A percentile compares a stretch with the other conserved stretches of the same genome.
These are phyloP conservation scores for Lasioglossum albipes DNA, from an alignment of 1,140 invertebrate genomes.

Conservation along the genomic window DNA sequence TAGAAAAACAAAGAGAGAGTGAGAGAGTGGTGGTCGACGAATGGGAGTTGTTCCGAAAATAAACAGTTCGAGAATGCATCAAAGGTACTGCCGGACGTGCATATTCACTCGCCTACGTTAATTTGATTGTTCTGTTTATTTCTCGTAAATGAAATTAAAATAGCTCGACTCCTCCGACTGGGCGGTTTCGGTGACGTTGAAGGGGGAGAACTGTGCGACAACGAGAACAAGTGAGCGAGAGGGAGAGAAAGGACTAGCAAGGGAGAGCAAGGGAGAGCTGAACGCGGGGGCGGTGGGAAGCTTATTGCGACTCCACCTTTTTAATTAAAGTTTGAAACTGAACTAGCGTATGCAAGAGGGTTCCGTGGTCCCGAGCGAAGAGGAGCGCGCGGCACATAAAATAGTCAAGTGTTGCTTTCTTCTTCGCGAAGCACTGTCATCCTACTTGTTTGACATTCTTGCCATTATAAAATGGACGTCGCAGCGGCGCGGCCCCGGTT, in stretches of 20 bases:
- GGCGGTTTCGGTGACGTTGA: slow-evolving; percentile 14
- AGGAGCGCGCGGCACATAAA: slow-evolving; percentile 53
- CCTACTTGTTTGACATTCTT: slow-evolving; percentile 61
- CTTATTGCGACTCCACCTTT: slow-evolving; percentile 68
- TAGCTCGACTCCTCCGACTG: slow-evolving; percentile 43
- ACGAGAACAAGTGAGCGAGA: background rate
- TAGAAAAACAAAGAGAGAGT: background rate
- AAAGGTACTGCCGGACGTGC: slow-evolving; percentile 42
- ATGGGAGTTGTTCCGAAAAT: slow-evolving; percentile 45
- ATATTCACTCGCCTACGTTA: slow-evolving; percentile 45
- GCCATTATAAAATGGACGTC: slow-evolving; percentile 54
- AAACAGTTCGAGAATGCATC: slow-evolving; percentile 45
- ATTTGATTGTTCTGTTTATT: slow-evolving; percentile 63
- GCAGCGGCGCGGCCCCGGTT: background rate
- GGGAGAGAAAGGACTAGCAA: background rate
- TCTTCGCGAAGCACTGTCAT: slow-evolving; percentile 50
- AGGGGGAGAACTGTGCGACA: background rate
- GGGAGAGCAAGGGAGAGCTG: slow-evolving; percentile 8
- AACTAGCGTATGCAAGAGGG: slow-evolving; percentile 58
- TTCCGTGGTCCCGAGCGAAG: slow-evolving; percentile 47
- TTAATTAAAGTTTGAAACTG: slow-evolving; percentile 75
- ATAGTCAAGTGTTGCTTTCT: slow-evolving; percentile 63
- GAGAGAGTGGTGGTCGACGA: background rate
- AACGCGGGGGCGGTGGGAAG: slow-evolving; percentile 35
- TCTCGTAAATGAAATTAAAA: slow-evolving; percentile 63